phyloP scores from a whole-genome alignment of 53 echinoderm and acorn worm genomes.

The Holothuria scabra region DNA sequence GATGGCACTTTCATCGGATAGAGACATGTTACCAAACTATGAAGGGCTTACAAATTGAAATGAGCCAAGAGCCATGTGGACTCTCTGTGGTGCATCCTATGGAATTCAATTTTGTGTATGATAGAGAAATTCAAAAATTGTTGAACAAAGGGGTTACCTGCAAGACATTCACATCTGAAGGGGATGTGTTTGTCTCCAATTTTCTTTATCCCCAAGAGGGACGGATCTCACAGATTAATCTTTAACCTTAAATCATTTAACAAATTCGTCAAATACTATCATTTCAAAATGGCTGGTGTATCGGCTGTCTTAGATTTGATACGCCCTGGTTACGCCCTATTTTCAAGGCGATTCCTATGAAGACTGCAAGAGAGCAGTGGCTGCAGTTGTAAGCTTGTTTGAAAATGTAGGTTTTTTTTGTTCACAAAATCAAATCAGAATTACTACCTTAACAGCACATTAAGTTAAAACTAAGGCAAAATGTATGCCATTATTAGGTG shows the following conservation, averaged over 20 bases:
- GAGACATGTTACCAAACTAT: slow-evolving; percentile 33
- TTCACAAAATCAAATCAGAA: too few species aligned
- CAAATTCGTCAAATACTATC: slow-evolving; percentile 49
- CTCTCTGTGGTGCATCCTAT: not conserved
- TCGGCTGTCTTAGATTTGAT: slow-evolving; percentile 23
- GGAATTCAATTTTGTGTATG: slow-evolving; percentile 3
- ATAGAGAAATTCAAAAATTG: slow-evolving; percentile 49
- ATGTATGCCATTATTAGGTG: not conserved
- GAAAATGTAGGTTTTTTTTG: too few species aligned
- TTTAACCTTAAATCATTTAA: slow-evolving; percentile 52
- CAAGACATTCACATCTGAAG: not conserved
- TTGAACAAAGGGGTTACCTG: slow-evolving; percentile 36
- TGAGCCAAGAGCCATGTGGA: not conserved
- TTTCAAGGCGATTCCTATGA: too few species aligned
- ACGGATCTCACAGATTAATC: too few species aligned
- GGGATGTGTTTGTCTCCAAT: slow-evolving; percentile 50
- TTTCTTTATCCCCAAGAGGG: too few species aligned
- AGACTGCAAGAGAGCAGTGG: too few species aligned
- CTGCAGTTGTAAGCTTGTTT: too few species aligned
- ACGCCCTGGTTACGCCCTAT: slow-evolving; percentile 5
- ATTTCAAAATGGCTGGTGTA: slow-evolving; percentile 62
- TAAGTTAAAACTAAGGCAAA: not conserved
- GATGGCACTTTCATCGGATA: slow-evolving; percentile 32
- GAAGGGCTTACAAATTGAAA: slow-evolving; percentile 37
- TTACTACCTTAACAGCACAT: too few species aligned